Conservation (phyloP, 2,113 vertebrate genomes). For the Sisor rabdophorus region DNA sequence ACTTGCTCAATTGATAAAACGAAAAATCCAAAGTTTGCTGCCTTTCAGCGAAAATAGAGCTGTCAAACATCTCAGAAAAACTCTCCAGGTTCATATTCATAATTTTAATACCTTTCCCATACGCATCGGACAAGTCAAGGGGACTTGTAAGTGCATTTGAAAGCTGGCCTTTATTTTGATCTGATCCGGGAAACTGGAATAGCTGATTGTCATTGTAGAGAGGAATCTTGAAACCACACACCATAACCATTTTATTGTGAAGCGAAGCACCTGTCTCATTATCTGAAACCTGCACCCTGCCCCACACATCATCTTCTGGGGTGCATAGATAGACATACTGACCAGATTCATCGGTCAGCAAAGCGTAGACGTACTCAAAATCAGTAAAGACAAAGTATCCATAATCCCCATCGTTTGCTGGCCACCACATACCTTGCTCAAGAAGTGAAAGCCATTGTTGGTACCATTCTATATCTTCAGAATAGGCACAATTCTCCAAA, state of each 20-base stretch:
- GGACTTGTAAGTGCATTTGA: conserved; percentile 80
- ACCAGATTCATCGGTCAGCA: conserved; percentile 87
- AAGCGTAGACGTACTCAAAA: conserved; percentile 85
- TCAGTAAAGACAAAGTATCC: conserved; percentile 94
- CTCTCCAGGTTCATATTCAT: conserved; percentile 84
- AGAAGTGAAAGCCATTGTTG: conserved; percentile 86
- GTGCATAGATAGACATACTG: conserved; percentile 85
- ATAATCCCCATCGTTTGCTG: conserved; percentile 86
- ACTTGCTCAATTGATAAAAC: conserved; percentile 78
- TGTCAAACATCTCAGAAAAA: conserved; percentile 85
- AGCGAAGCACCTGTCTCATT: conserved; percentile 67
- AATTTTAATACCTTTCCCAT: conserved; percentile 79
- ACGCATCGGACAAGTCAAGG: conserved; percentile 84
- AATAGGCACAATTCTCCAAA: conserved; percentile 69
- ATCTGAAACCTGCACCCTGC: conserved; percentile 63
- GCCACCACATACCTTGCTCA: conserved; percentile 91
- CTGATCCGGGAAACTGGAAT: conserved; percentile 79
- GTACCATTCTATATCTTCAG: conserved; percentile 79
- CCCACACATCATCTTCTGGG: conserved; percentile 73
- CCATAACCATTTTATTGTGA: conserved; percentile 73
- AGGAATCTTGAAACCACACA: conserved; percentile 87
- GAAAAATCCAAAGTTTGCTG: conserved; percentile 80
- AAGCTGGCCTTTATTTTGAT: conserved; percentile 67
- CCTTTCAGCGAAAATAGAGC: conserved; percentile 74
- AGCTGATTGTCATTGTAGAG: conserved; percentile 82